Base-by-base conservation (phyloP, 2,113 vertebrate genomes). In the Stercorarius parasiticus region DNA sequence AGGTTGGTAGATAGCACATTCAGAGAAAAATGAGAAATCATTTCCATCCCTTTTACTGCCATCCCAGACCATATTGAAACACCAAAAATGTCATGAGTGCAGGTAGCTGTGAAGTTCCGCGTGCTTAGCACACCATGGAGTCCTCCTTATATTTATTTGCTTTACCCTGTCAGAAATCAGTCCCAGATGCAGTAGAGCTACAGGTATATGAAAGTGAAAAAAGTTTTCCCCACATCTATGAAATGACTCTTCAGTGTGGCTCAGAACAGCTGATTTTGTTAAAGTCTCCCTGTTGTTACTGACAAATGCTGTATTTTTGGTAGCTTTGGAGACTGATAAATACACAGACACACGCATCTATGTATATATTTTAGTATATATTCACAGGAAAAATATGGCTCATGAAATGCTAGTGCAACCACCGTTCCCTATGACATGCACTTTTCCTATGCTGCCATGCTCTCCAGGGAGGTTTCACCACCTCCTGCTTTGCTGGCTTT, bases 101-200 rank as follows among this genome's bases (percentile, higher is more conserved):
- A 89, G 70, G 88, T 93, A 78, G 18, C 78, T 85, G n/a, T 80
- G 5, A 79, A 88, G 73, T 73, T 91, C 78, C 73, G 53, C 19
- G 18, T 34, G 59, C 20, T 71, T 10, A 45, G 32, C 4, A 3
- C 53, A 66, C 43, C 3, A 3, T 0, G 1, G 29, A 59, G 61
- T 40, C 81, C 26, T 82, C 42, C 69, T 61, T 64, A 4, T 10
- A 45, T 58, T 49, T 79, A 11, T 65, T 71, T 69, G 43, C 22
- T 56, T 85, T 72, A 25, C 12, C 10, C n/a, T 83, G 26, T 38
- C 32, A 70, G 71, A 92, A 94, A 76, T 61, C 61, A 94, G 61
- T 30, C 27, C 34, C 15, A 72, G 47, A 59, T 0, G 3, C 50
- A 78, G 38, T 7, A 52, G 76, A 86, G 40, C 16, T 78, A 40